phyloP scores from a whole-genome alignment of 1,140 invertebrate species.

The Drosophila watanabei region DNA sequence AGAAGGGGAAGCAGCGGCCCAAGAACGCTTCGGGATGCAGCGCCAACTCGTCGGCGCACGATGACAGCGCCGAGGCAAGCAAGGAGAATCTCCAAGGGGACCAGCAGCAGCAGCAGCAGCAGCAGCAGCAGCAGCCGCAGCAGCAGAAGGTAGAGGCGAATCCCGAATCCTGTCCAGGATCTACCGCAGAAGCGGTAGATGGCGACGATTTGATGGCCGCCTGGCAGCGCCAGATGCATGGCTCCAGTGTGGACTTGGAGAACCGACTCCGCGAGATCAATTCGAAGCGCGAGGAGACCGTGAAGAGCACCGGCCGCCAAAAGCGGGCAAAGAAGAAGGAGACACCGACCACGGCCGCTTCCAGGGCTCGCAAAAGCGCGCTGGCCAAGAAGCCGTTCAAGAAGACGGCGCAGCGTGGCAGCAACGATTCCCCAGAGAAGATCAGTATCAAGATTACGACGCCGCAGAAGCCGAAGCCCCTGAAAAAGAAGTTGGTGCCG shows the following conservation, averaged over 20 bases:
- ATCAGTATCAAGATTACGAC: constrained; percentile 73
- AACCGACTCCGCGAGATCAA: constrained; percentile 72
- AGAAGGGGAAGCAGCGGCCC: background rate
- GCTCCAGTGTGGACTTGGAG: constrained; percentile 60
- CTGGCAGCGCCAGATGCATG: constrained; percentile 68
- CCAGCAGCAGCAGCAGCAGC: background rate
- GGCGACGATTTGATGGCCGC: constrained; percentile 53
- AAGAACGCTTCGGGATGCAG: background rate
- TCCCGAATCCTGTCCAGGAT: background rate
- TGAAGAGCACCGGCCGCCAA: background rate
- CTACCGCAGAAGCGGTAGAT: background rate
- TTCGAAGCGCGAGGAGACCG: constrained; percentile 49
- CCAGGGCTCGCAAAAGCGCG: constrained; percentile 24
- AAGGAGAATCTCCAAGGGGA: constrained; percentile 43
- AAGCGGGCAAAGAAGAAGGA: constrained; percentile 30
- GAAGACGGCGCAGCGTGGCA: background rate
- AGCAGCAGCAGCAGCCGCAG: background rate
- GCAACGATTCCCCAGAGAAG: constrained; percentile 22
- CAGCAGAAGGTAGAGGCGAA: background rate
- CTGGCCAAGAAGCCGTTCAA: constrained; percentile 17
- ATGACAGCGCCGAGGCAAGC: constrained; percentile 58
- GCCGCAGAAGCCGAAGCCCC: constrained; percentile 47
- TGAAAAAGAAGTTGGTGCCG: constrained; percentile 4
- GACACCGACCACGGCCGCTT: constrained; percentile 8
- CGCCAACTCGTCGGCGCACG: constrained; percentile 2